Evolutionary conservation across 2,113 vertebrate genomes (phyloP).

Genomic region (Myocastor coypus): DNA sequence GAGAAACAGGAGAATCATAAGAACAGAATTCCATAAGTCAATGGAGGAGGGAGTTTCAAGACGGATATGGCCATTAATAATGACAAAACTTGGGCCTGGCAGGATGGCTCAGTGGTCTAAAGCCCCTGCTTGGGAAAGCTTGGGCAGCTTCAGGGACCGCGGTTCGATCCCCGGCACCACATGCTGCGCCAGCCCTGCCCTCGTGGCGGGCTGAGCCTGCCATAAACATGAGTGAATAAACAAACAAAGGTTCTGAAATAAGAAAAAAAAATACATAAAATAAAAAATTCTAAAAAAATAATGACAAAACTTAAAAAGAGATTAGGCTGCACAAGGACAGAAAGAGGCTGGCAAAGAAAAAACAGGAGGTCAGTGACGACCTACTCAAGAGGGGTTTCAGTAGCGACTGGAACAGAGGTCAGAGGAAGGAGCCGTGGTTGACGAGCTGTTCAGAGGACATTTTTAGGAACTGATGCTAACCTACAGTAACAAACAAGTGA

Average conservation of each 20-base stretch:
- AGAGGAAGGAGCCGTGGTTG: constrained; percentile 45
- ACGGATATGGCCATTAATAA: constrained; percentile 20
- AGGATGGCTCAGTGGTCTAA: too few species aligned
- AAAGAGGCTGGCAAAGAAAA: neutral
- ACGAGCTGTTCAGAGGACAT: constrained; percentile 55
- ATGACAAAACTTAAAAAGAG: neutral
- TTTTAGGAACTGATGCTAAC: constrained; percentile 33
- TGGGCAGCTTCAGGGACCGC: too few species aligned
- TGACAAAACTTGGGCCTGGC: neutral
- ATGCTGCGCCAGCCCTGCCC: too few species aligned
- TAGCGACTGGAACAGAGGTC: constrained; percentile 11
- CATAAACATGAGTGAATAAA: too few species aligned
- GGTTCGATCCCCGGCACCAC: too few species aligned
- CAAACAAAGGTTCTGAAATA: too few species aligned
- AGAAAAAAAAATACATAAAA: too few species aligned
- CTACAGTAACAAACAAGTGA: constrained; percentile 2
- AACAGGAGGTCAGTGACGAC: neutral
- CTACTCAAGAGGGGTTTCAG: constrained; percentile 53
- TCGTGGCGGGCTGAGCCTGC: too few species aligned
- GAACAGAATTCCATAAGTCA: neutral
- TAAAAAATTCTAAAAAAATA: too few species aligned
- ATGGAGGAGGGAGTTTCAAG: neutral
- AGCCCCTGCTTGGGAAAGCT: too few species aligned
- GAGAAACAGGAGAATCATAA: neutral
- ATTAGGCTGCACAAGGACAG: neutral